Percentiles rank a stretch among this genome's conserved stretches.
phyloP scores from a whole-genome alignment of 2,113 vertebrate genomes.

The Gnathochromis pfefferi region DNA sequence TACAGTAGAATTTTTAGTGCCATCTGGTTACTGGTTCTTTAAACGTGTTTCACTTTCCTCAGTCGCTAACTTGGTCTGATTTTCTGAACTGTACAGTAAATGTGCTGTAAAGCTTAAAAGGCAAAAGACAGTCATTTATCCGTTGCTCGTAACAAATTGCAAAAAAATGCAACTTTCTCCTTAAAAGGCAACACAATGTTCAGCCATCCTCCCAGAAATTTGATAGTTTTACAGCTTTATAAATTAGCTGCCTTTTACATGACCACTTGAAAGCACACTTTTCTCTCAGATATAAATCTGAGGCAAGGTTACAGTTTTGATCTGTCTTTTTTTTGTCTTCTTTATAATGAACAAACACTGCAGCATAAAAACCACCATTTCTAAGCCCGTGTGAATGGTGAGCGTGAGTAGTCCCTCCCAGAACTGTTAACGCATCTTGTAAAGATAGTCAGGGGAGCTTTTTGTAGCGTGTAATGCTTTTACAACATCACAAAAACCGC shows the following conservation, averaged over 20 bases:
- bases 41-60: not conserved
- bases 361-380: not conserved
- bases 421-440: not conserved
- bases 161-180: not conserved
- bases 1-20: not conserved
- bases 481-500: not conserved
- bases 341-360: not conserved
- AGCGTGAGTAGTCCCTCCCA: not conserved
- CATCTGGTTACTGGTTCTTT: not conserved
- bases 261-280: not conserved
- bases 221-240: not conserved
- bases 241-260: not conserved
- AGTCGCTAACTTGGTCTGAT: not conserved
- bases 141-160: not conserved
- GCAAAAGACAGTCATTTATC: not conserved
- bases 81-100: not conserved
- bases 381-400: not conserved
- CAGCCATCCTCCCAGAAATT: not conserved
- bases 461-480: not conserved
- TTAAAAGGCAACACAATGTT: not conserved
- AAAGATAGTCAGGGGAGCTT: not conserved
- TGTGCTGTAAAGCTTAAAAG: not conserved
- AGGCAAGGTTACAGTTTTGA: not conserved
- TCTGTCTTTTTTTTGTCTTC: not conserved
- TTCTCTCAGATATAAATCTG: not conserved